Evolutionary conservation across 2,888 invertebrate species (phyloP).

Genomic region (Girardia tigrina): DNA sequence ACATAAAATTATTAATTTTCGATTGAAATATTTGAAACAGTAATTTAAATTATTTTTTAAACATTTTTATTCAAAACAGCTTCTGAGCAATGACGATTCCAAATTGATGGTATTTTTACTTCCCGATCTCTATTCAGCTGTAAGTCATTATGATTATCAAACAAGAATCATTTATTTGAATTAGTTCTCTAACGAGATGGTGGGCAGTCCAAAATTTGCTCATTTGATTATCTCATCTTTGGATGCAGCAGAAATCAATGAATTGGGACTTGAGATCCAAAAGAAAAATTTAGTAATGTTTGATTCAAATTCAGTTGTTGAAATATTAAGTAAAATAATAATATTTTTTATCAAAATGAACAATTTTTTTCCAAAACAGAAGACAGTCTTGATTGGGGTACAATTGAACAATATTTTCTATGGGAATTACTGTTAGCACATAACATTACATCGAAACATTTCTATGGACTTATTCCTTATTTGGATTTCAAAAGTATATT

Average conservation of each 20-base stretch:
- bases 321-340: not conserved
- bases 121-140: not conserved
- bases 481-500: not conserved
- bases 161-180: not conserved
- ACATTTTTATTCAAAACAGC: no score
- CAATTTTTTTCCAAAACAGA: no score
- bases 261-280: not conserved
- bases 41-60: no score
- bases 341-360: no score
- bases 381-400: not conserved
- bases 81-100: conserved; percentile 5
- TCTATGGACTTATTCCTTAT: not conserved
- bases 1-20: no score
- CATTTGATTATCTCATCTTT: not conserved
- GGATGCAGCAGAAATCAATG: conserved; percentile 14
- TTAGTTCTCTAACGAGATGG: not conserved
- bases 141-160: not conserved
- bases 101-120: not conserved
- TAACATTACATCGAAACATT: not conserved
- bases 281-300: conserved; percentile 19
- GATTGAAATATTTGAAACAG: no score
- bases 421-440: conserved; percentile 17
- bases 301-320: conserved; percentile 6
- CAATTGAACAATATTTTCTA: conserved; percentile 14
- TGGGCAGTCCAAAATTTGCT: conserved; percentile 15